Evolutionary conservation across 1,140 invertebrate genomes (phyloP).

Genomic region (Globodera rostochiensis): DNA sequence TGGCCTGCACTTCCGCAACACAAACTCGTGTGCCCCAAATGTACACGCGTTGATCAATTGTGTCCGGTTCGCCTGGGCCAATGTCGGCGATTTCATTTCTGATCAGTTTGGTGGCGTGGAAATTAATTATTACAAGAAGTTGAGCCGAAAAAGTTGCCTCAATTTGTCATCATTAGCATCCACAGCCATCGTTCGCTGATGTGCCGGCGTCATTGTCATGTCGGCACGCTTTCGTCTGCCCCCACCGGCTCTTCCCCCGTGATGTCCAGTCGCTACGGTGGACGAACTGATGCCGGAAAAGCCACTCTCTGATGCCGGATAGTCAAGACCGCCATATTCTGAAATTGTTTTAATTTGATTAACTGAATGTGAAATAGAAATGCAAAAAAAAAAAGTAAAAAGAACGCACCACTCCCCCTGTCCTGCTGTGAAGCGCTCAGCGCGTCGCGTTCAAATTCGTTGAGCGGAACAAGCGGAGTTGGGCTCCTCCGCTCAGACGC

Average conservation of each 20-base stretch:
- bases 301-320: conserved; percentile 24
- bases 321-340: conserved; percentile 24
- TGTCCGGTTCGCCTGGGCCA: background rate
- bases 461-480: conserved; percentile 22
- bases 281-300: conserved; percentile 18
- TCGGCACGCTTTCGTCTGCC: conserved; percentile 10
- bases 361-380: no score
- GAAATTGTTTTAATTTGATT: background rate
- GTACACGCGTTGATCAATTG: conserved; percentile 32
- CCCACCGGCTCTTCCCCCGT: background rate
- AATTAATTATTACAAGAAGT: background rate
- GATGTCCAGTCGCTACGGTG: conserved; percentile 8
- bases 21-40: conserved; percentile 62
- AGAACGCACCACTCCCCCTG: background rate
- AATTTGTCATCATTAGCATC: conserved; percentile 20
- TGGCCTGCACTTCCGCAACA: conserved; percentile 53
- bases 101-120: background rate
- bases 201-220: conserved; percentile 14
- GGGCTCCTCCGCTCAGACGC: background rate
- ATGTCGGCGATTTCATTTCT: conserved; percentile 4
- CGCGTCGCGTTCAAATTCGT: conserved; percentile 16
- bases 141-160: conserved; percentile 3
- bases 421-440: conserved; percentile 1
- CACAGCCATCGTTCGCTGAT: conserved; percentile 17
- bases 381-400: background rate